Base-by-base conservation (phyloP, 2,113 vertebrate genomes). In the Hydrochoerus hydrochaeris region DNA sequence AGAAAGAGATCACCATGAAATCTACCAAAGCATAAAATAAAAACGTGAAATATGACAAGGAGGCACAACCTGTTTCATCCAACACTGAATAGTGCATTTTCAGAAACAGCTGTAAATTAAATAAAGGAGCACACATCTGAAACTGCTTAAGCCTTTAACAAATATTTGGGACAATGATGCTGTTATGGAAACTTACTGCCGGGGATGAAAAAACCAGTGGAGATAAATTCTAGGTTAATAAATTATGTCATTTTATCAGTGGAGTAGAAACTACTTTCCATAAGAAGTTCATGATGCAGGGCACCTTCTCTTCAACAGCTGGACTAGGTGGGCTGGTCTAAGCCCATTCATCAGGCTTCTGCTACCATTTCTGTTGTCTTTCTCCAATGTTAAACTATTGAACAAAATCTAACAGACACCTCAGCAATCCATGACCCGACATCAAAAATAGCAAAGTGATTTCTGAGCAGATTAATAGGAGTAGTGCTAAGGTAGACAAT, bases 231-330 rank as follows among this genome's bases (percentile, higher is more conserved):
- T 60, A 81, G 62, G 67, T 87, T 95, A 97, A 95, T 96, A 96
- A 96, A 95, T 90, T 46, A 69, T 96, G 84, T 89, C 90, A 86
- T 95, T 91, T 97, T 97, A 94, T 95, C 90, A 97, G 7, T 88
- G 96, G 95, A 83, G 77, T 78, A 95, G 87, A 93, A 96, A 93
- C 60, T 67, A 85, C 85, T 97, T 96, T 93, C 30, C 60, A 60
- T 84, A 85, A 94, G 69, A 67, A 71, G 71, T 54, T 94, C 87
- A 82, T 11, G 52, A 82, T 83, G 44, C 54, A 83, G 86, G 84
- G 85, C 30, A 22, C 30, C 32, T 35, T 96, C 24, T 92, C 75
- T 82, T 78, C 67, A 78, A 67, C 52, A 49, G 78, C 89, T 88
- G 91, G 24, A 7, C 22, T n/a, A 52, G 58, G 80, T 32, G 11